Base-by-base conservation (phyloP, 2,113 vertebrate species). In the Gnathonemus longibarbis region DNA sequence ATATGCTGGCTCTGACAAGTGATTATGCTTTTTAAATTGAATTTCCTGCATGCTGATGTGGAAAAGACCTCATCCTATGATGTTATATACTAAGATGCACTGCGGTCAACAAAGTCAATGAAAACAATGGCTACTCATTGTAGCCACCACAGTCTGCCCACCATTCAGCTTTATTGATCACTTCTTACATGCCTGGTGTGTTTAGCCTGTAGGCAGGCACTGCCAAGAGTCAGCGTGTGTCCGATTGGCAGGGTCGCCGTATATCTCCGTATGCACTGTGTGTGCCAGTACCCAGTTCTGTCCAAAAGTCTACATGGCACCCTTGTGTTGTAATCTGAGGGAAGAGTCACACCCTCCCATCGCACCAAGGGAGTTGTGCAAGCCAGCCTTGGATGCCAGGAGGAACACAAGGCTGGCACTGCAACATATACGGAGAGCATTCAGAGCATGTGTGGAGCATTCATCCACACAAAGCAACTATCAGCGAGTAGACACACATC, bases 241-340 rank as follows among this genome's bases (percentile, higher is more conserved):
- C 21, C 15, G 24, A 89, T 27, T 5, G 4, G 27, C 11, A 56
- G 48, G 11, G 39, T 45, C 17, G 24, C n/a, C 17, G 13, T n/a
- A 74, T 70, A 88, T 88, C 58, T 74, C 35, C 1, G 31, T 87
- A 88, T 90, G 45, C 45, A 90, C 24, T 92, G 62, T 89, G 91
- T 92, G 90, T 92, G 50, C 91, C 70, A 21, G 17, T 31, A 31
- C 17, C 27, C 48, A 89, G 19, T 66, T 35, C 48, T 49, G 77
- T 46, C 19, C 49, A 52, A 53, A 56, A 84, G 49, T 45, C 31
- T 49, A 80, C 46, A 48, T 39, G 77, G 42, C 21, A 39, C 91
- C 90, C 91, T 89, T 92, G 91, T 92, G 90, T 93, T 86, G 88
- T 53, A 88, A 90, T 91, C 85, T 90, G 89, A 90, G 90, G 91